Percentiles rank a stretch among this genome's conserved stretches.
Evolutionary conservation across 2,888 invertebrate genomes (phyloP).

Genomic region (Amblyjoppa proteus): DNA sequence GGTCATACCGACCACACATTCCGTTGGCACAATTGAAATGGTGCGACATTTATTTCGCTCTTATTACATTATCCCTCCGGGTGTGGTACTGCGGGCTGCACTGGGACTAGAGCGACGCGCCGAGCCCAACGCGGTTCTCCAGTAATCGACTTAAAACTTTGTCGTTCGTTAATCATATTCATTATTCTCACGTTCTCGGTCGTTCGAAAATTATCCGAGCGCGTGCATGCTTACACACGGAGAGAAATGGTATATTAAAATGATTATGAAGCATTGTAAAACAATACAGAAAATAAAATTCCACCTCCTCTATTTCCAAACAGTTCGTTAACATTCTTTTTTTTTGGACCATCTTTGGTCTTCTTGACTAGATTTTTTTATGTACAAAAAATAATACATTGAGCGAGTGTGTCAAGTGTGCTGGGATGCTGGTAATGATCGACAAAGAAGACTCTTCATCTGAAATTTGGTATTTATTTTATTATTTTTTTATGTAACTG

Average conservation of each 20-base stretch:
- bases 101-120: constrained; percentile 10
- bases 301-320: neutral
- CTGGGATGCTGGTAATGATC: neutral
- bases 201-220: neutral
- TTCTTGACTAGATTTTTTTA: neutral
- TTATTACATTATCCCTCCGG: constrained; percentile 32
- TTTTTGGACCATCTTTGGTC: neutral
- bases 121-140: neutral
- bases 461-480: neutral
- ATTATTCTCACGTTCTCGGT: constrained; percentile 3
- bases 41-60: constrained; percentile 25
- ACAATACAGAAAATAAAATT: neutral
- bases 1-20: neutral
- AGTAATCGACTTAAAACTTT: constrained; percentile 41
- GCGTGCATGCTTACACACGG: neutral
- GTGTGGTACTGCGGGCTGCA: neutral
- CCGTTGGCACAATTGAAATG: constrained; percentile 30
- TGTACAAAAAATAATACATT: neutral
- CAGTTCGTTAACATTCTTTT: neutral
- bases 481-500: neutral
- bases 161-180: constrained; percentile 15
- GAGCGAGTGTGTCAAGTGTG: neutral
- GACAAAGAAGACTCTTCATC: neutral
- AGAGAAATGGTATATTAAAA: neutral
- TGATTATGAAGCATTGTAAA: neutral